Evolutionary conservation across 1,140 invertebrate genomes (phyloP).

Genomic region (Lutraria rhynchaena): DNA sequence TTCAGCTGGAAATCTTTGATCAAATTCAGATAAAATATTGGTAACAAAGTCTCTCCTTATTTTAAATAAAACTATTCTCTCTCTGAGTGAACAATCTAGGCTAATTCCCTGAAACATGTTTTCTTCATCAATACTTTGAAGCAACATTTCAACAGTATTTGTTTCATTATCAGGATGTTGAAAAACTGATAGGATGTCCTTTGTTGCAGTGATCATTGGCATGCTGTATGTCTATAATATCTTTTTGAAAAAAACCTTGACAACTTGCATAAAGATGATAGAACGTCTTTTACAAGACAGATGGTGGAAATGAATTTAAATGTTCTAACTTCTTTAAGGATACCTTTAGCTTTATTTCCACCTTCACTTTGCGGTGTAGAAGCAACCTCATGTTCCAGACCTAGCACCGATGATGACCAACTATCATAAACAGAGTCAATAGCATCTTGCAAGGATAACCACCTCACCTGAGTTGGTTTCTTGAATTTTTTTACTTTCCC

Average conservation of each 20-base stretch:
- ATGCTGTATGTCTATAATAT: conserved; percentile 17
- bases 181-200: conserved; percentile 22
- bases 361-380: neutral
- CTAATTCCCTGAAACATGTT: conserved; percentile 27
- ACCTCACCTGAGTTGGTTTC: conserved; percentile 14
- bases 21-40: conserved; percentile 29
- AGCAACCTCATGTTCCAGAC: conserved; percentile 9
- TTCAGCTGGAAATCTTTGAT: conserved; percentile 40
- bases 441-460: conserved; percentile 21
- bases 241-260: conserved; percentile 13
- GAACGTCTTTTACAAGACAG: conserved; percentile 16
- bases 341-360: neutral
- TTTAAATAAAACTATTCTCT: conserved; percentile 18
- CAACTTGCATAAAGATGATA: neutral
- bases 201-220: conserved; percentile 18
- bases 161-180: neutral
- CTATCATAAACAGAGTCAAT: neutral
- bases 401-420: neutral
- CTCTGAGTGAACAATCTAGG: conserved; percentile 11
- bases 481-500: neutral
- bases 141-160: conserved; percentile 8
- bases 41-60: conserved; percentile 23
- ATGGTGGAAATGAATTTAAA: conserved; percentile 8
- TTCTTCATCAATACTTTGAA: conserved; percentile 7
- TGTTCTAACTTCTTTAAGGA: neutral